A percentile compares a stretch with the other conserved stretches of the same genome.
Conservation (phyloP, 2,113 vertebrate genomes). For the Pachyramphus minor region DNA sequence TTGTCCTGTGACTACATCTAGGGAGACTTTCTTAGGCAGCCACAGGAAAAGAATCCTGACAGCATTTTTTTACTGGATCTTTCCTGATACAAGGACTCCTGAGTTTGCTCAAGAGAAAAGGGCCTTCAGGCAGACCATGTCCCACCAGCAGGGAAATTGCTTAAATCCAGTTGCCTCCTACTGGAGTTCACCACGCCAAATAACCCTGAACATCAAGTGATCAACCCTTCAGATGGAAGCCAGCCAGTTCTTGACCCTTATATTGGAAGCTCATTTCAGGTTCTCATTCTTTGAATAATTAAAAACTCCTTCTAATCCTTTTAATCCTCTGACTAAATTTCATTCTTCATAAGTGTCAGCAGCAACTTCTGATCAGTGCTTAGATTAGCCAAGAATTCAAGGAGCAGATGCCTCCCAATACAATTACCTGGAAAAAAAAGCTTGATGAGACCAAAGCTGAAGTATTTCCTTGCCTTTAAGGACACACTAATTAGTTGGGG, state of each 20-base stretch:
- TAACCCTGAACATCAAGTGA: not conserved
- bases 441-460: not conserved
- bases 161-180: not conserved
- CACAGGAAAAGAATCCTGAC: not conserved
- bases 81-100: not conserved
- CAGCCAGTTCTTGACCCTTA: not conserved
- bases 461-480: not conserved
- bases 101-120: not conserved
- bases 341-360: not conserved
- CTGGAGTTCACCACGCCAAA: not conserved
- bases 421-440: not conserved
- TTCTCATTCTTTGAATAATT: not conserved
- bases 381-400: not conserved
- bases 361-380: not conserved
- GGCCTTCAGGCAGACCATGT: not conserved
- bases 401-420: not conserved
- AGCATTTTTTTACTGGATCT: not conserved
- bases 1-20: not conserved
- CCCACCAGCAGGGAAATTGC: not conserved
- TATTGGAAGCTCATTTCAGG: not conserved
- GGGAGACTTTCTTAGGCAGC: not conserved
- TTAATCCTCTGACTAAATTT: not conserved
- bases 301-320: not conserved
- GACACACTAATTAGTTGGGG: not conserved
- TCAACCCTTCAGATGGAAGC: not conserved